Conservation (phyloP, 2,113 vertebrate genomes). For the Engraulis encrasicolus region DNA sequence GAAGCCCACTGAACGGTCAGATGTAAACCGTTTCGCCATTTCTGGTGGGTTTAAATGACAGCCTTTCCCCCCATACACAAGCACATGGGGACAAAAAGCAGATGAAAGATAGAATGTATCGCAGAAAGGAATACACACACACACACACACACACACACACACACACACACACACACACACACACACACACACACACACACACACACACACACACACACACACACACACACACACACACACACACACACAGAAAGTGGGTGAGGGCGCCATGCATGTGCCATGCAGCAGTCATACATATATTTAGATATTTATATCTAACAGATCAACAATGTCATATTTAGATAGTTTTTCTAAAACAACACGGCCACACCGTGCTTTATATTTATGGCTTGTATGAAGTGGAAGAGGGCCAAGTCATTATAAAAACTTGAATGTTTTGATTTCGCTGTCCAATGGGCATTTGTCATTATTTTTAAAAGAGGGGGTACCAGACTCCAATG, state of each 20-base stretch:
- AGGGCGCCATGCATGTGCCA: background rate
- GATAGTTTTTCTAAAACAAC: background rate
- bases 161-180: too few relatives aligned
- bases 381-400: slow-evolving; percentile 7
- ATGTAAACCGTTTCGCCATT: slow-evolving; percentile 32
- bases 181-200: too few relatives aligned
- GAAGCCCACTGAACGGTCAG: background rate
- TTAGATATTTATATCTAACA: slow-evolving; percentile 16
- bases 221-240: too few relatives aligned
- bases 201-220: too few relatives aligned
- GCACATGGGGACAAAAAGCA: slow-evolving; percentile 47
- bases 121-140: slow-evolving; percentile 28
- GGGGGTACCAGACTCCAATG: background rate
- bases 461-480: slow-evolving; percentile 12
- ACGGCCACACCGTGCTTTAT: background rate
- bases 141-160: too few relatives aligned
- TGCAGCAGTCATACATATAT: background rate
- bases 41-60: slow-evolving; percentile 43
- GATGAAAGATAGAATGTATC: slow-evolving; percentile 48
- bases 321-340: slow-evolving; percentile 13
- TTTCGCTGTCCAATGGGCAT: background rate
- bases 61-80: slow-evolving; percentile 51
- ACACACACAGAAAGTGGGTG: background rate
- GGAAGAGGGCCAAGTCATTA: background rate
- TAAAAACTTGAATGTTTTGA: slow-evolving; percentile 11